phyloP scores from a whole-genome alignment of 1,140 invertebrate genomes.

The Neotoxoptera formosana region DNA sequence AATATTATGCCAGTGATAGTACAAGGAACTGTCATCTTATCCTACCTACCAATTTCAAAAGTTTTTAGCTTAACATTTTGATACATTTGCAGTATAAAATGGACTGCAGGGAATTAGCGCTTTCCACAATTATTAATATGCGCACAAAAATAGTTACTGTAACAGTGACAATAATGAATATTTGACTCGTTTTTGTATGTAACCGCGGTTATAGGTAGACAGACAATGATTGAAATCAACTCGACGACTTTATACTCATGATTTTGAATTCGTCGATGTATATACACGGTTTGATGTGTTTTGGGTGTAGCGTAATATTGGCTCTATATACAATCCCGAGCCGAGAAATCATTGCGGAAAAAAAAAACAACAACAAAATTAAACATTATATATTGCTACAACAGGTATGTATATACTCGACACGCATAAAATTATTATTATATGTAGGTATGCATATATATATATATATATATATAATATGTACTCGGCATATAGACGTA shows the following conservation, averaged over 20 bases:
- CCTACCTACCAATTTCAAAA: not conserved
- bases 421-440: not conserved
- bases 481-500: not conserved
- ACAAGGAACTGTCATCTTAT: not conserved
- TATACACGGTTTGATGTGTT: not conserved
- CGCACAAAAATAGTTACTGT: not conserved
- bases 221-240: not conserved
- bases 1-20: not conserved
- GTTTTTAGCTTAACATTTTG: not conserved
- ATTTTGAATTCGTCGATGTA: not conserved
- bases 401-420: not conserved
- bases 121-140: no score
- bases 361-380: not conserved
- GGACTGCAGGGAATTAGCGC: not conserved
- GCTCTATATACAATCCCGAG: not conserved
- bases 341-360: not conserved
- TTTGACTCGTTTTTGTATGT: not conserved
- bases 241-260: not conserved
- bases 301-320: not conserved
- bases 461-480: not conserved
- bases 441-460: no score
- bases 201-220: no score
- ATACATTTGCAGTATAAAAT: not conserved
- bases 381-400: not conserved
- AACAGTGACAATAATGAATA: no score